Conservation (phyloP, 2,113 vertebrate genomes). For the Daubentonia madagascariensis region DNA sequence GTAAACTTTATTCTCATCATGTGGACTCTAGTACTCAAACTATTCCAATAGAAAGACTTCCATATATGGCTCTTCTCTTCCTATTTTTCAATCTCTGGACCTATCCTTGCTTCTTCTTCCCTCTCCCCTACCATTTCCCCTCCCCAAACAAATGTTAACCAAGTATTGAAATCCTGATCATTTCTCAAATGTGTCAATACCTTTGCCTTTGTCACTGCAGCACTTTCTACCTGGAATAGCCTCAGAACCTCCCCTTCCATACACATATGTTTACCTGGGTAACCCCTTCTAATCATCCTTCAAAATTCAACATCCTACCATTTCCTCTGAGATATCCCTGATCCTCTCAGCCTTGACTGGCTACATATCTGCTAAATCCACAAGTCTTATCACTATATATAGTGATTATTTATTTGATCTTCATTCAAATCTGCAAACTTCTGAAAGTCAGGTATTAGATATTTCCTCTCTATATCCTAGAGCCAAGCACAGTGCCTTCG, state of each 20-base stretch:
- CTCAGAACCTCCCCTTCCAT: background rate
- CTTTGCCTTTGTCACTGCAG: background rate
- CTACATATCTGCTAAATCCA: background rate
- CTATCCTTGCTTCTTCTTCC: background rate
- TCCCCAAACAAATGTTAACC: background rate
- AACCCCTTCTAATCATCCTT: background rate
- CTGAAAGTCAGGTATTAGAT: background rate
- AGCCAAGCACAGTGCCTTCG: background rate
- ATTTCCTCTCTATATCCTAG: background rate
- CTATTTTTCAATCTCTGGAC: background rate
- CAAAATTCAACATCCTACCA: background rate
- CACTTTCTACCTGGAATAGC: background rate
- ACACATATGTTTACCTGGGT: background rate
- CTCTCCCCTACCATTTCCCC: background rate
- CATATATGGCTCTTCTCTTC: background rate
- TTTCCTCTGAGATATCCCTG: background rate
- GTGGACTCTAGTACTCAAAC: background rate
- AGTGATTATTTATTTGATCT: background rate
- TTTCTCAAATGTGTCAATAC: background rate
- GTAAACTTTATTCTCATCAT: background rate
- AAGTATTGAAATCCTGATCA: background rate
- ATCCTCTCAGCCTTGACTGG: background rate
- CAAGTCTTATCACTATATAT: background rate
- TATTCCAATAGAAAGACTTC: background rate
- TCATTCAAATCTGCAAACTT: background rate